A percentile compares a stretch with the other conserved stretches of the same genome.
Conservation (phyloP, 2,113 vertebrate genomes). For the Garra rufa region DNA sequence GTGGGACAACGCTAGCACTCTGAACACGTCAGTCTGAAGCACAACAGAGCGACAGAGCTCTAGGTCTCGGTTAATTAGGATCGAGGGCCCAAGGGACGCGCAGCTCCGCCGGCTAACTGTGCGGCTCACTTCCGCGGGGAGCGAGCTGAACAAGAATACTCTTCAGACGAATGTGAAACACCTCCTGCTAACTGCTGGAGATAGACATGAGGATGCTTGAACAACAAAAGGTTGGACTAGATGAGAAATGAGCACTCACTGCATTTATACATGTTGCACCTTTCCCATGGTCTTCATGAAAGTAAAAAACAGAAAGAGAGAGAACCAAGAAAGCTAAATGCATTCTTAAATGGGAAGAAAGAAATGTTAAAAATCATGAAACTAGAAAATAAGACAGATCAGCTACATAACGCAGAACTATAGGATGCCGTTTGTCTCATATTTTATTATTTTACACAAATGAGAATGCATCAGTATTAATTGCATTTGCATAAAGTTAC, state of each 20-base stretch:
- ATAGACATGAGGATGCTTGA: background rate
- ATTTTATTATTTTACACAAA: background rate
- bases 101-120: background rate
- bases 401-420: background rate
- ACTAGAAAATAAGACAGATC: background rate
- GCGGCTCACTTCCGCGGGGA: slow-evolving; percentile 1
- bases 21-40: background rate
- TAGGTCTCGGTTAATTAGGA: slow-evolving; percentile 28
- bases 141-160: background rate
- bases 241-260: background rate
- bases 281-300: background rate
- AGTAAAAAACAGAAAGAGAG: background rate
- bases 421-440: background rate
- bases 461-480: background rate
- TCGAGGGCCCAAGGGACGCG: slow-evolving; percentile 1
- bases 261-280: background rate
- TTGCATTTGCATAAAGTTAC: background rate
- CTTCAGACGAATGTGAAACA: background rate
- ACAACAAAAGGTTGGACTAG: background rate
- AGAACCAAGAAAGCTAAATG: background rate
- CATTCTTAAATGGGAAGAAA: background rate
- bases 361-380: background rate
- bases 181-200: slow-evolving; percentile 18
- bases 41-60: slow-evolving; percentile 2
- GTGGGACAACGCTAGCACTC: background rate